Base-by-base conservation (phyloP, 2,888 invertebrate genomes). In the Bellardia pandia region DNA sequence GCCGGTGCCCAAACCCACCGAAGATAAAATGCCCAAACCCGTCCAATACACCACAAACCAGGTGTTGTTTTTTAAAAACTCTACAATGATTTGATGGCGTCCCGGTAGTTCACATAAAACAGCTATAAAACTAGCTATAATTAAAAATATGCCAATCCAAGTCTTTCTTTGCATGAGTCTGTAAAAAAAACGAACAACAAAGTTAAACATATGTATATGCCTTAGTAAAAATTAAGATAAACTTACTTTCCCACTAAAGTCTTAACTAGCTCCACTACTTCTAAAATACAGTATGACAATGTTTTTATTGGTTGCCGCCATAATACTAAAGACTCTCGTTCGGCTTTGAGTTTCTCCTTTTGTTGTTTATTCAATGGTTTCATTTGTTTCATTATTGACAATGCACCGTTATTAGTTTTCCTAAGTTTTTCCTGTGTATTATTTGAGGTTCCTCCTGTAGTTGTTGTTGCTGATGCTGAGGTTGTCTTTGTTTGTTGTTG, bases 1-100 rank as follows among this genome's bases (percentile, higher is more conserved):
- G 1, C 99, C 99, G 0, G 99, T 99, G 58, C 99, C 99, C 76
- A 99, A 95, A 0, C 99, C 99, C 80, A 99, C 98, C 0, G 99
- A 99, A 58, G 99, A 99, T 89, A 99, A 95, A 56, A 99, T 97
- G 16, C 99, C 99, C 69, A 99, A 95, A 13, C 97, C 96, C 88
- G 98, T 95, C 99, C 99, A 99, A 94, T 98, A 98, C 14, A 96
- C 94, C 95, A 93, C 91, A 89, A 94, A 94, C 93, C 93, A 93
- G 40, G 93, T 92, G 89, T 94, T 93, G 37, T 90, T 90, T 78
- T 92, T 93, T 78, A 94, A 91, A 80, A 92, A 89, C 85, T 92
- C 93, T 80, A 94, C 90, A 83, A 91, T 88, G 84, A 92, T 77
- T 89, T 94, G 94, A 91, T 94, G 94, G 37, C 91, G 92, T 48